Evolutionary conservation across 2,113 vertebrate species (phyloP), one percentile per base, ranked within the genome.

Genomic region (Larimichthys crocea): DNA sequence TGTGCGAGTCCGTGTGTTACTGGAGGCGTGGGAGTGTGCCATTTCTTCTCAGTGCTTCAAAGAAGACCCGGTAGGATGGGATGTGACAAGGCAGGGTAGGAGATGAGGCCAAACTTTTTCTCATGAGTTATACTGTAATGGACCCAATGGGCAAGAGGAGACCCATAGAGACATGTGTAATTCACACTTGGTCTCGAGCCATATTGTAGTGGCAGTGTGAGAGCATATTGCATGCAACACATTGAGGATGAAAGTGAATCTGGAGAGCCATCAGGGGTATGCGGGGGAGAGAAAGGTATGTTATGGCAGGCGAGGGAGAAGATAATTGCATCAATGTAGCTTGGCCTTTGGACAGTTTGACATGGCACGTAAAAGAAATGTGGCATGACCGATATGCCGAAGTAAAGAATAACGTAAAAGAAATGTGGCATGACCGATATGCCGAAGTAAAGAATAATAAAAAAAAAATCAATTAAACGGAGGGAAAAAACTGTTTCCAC

Each of bases 151-250:
- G 66, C 14, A 79, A 76, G 67, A 63, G 50, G 20, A 66, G 68
- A 74, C 24, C 76, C 74, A 69, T 2, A 65, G 74, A 79, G 76
- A 70, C n/a, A 29, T 24, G 46, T 50, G 80, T 82, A 73, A 86
- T 79, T 86, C 20, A 75, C 81, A 86, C 71, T 80, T 86, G 63
- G 79, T 74, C 71, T 75, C 16, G 0, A 64, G 68, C 76, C 83
- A 80, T 68, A 24, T 64, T 19, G 22, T 56, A 75, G 70, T 24
- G 77, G 69, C 62, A 75, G 63, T 46, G 14, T 57, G 57, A 78
- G 80, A 76, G 53, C 79, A 69, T 75, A 48, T 74, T 76, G 69
- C 76, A 82, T 73, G 86, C 63, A 80, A 76, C 57, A 14, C n/a
- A 7, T 76, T 86, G 64, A 80, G 63, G 60, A 67, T 68, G 46